Base-by-base conservation (phyloP, 92 coral and sea anemone genomes). In the Micromussa lordhowensis region DNA sequence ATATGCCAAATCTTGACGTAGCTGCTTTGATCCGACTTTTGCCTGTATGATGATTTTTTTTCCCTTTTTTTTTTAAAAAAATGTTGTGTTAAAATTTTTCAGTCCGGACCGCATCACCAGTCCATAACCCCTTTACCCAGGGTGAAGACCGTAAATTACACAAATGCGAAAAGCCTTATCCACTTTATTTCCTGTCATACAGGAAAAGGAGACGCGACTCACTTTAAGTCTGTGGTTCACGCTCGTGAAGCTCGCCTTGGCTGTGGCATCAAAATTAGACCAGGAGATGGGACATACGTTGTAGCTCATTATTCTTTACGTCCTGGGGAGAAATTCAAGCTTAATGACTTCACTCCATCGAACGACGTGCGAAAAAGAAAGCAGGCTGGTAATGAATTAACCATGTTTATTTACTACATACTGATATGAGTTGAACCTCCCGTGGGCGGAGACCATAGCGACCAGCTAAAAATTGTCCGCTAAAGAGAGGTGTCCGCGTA, bases 261-360 rank as follows among this genome's bases (percentile, higher is more conserved):
- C n/a, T 93, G 95, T 48, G 95, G 95, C 10, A 54, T 93, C 32
- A 88, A 40, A 13, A 77, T 93, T 26, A 80, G 26, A 64, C 86
- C 93, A 11, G 91, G 92, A 5, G 86, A 82, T 74, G 95, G 95
- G 1, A 90, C 95, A 11, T 90, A 90, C 64, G 89, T 93, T 1
- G 88, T 90, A 35, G 95, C 93, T 3, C 95, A 82, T 51, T 93
- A 86, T 63, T 86, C 89, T 19, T 30, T 66, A 79, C 83, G 73
- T 29, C 59, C 82, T 53, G 24, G 79, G 13, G 10, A 19, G 17
- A 48, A 71, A 55, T 83, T 83, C 49, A 71, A 51, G 69, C 32
- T 83, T 0, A 83, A 63, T 54, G 80, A 81, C 64, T 31, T 35
- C 38, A 49, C 44, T 31, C 30, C 89, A 36, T 2, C 15, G 2